Base-by-base conservation (phyloP, 2,888 invertebrate species). In the Thymelicus sylvestris region DNA sequence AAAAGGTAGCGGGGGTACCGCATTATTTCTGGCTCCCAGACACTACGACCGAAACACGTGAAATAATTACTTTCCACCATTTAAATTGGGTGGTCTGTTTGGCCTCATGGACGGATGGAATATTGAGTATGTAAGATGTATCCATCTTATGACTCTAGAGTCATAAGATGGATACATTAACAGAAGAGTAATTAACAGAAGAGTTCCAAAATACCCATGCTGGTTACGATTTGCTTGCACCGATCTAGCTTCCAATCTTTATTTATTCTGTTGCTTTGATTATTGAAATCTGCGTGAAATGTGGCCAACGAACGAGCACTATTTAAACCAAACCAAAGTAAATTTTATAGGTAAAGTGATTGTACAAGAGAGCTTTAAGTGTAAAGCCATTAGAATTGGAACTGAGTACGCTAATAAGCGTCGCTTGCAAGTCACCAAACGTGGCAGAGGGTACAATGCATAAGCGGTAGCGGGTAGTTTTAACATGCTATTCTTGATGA, bases 351-450 rank as follows among this genome's bases (percentile, higher is more conserved):
- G 57, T 39, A 67, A 55, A 72, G 63, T 63, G 66, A 63, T 65
- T 71, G 69, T 62, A 61, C 48, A 66, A 61, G 73, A 66, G 66
- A 70, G 67, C 55, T 69, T 62, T 67, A 72, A 72, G 73, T 67
- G 65, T 70, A 70, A 70, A 60, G 70, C 70, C 65, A 70, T 70
- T 70, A 70, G 70, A 70, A 70, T 70, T 70, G 41, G 69, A 65
- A 31, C 65, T 48, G 59, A 19, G 70, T 71, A 71, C 70, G 70
- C 70, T 71, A 70, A 70, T 70, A 70, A 70, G 64, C 70, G 70
- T 70, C 70, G 59, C 70, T 70, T 70, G 70, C 70, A 70, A 70
- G 70, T 70, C 70, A 70, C 64, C 65, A 73, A 59, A 68, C 59
- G 72, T 71, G 59, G 24, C 12, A 12, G 24, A 6, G 6, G n/a